Conservation (phyloP, 2,113 vertebrate species). For the Tamias sibiricus region DNA sequence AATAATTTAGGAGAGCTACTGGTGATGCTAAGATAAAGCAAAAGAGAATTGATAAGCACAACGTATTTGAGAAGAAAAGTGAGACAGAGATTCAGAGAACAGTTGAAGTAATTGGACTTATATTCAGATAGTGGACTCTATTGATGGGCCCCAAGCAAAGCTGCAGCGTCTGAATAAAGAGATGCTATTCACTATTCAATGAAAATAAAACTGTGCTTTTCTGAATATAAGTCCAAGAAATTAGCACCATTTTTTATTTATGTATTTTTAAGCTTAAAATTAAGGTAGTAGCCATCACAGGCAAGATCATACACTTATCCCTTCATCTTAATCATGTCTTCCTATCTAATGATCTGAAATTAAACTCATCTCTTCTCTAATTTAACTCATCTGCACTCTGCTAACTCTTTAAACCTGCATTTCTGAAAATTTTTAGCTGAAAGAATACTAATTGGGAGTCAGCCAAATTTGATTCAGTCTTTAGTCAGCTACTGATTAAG, state of each 20-base stretch:
- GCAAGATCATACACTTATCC: slow-evolving; percentile 11
- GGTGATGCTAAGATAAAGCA: neutral
- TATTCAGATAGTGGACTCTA: neutral
- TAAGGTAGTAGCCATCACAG: neutral
- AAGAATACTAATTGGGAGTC: slow-evolving; percentile 7
- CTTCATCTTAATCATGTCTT: neutral
- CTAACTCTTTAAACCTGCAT: neutral
- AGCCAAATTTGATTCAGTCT: slow-evolving; percentile 17
- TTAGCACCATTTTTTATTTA: slow-evolving; percentile 13
- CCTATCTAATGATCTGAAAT: neutral
- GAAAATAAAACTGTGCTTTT: neutral
- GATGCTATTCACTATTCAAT: neutral
- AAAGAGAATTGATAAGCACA: rapidly evolving
- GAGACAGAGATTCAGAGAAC: neutral
- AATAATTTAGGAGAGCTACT: neutral
- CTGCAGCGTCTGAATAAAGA: neutral
- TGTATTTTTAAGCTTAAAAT: slow-evolving; percentile 24
- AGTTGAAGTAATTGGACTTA: neutral
- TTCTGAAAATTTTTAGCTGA: neutral
- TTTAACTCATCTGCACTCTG: slow-evolving; percentile 37
- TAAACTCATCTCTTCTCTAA: neutral
- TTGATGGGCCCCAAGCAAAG: neutral
- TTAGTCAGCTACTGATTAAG: slow-evolving; percentile 7
- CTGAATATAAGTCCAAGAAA: neutral
- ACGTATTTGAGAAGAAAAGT: neutral